These are phyloP conservation scores for Eudemis profundana DNA, from an alignment of 2,888 invertebrate species.

Conservation along the genomic window DNA sequence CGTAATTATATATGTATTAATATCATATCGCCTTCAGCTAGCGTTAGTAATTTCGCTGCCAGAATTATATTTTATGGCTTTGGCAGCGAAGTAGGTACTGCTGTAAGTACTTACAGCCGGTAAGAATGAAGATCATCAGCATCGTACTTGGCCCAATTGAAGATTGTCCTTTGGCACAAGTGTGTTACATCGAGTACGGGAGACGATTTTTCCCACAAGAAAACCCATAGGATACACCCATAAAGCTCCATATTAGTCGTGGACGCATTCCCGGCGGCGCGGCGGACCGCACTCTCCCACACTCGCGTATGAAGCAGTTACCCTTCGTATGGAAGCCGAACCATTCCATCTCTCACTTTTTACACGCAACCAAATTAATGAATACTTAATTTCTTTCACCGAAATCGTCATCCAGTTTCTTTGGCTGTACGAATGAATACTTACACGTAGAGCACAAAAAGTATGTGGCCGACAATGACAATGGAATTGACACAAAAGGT, in stretches of 20 bases:
- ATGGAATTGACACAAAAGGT: constrained; percentile 15
- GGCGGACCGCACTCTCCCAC: constrained; percentile 27
- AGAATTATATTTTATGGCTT: too few species aligned
- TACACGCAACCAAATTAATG: constrained; percentile 38
- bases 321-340: constrained; percentile 28
- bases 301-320: constrained; percentile 38
- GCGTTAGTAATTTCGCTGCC: too few species aligned
- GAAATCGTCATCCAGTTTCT: constrained; percentile 28
- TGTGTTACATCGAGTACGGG: not conserved
- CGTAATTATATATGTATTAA: too few species aligned
- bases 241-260: constrained; percentile 13
- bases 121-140: too few species aligned
- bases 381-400: constrained; percentile 37
- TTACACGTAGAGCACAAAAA: constrained; percentile 13
- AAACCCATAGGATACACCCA: not conserved
- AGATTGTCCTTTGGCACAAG: too few species aligned
- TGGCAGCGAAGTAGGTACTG: too few species aligned
- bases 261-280: constrained; percentile 21
- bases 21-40: too few species aligned
- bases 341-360: constrained; percentile 35
- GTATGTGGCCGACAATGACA: constrained; percentile 6
- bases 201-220: not conserved
- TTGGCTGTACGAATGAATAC: constrained; percentile 7
- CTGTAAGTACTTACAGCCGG: too few species aligned
- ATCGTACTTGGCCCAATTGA: too few species aligned